Evolutionary conservation across 2,113 vertebrate species (phyloP).

Genomic region (Clarias macrocephalus): DNA sequence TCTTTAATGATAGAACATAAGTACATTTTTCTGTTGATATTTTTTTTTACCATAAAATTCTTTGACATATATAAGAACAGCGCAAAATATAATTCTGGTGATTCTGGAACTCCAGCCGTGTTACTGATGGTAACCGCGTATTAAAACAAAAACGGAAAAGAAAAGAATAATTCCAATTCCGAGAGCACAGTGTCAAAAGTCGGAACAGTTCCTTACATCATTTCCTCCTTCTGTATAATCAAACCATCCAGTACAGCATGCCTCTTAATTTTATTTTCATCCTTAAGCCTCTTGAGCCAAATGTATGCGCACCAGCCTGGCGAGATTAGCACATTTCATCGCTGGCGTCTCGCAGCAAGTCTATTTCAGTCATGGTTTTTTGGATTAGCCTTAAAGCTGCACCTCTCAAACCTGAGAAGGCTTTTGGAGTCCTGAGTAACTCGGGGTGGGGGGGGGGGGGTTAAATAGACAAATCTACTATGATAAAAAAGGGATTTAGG

Average conservation of each 20-base stretch:
- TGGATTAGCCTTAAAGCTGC: neutral
- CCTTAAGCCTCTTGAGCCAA: conserved; percentile 14
- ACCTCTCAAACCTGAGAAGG: conserved; percentile 7
- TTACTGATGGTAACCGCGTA: neutral
- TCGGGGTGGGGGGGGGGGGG: neutral
- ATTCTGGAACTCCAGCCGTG: neutral
- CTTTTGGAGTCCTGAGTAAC: conserved; percentile 8
- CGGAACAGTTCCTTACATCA: neutral
- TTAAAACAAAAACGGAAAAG: neutral
- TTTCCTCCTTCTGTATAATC: neutral
- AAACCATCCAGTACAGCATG: neutral
- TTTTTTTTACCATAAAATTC: neutral
- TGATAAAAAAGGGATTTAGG: neutral
- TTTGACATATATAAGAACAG: neutral
- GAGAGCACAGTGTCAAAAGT: neutral
- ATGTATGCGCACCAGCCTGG: neutral
- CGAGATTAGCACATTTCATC: neutral
- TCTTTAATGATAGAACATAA: neutral
- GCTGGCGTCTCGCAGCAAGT: neutral
- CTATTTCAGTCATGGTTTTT: neutral
- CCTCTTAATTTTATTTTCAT: neutral
- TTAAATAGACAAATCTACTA: no score
- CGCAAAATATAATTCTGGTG: neutral
- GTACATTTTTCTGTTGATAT: neutral
- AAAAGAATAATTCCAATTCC: neutral